Conservation (phyloP, 2,888 invertebrate genomes). For the Digitonthophagus gazella region DNA sequence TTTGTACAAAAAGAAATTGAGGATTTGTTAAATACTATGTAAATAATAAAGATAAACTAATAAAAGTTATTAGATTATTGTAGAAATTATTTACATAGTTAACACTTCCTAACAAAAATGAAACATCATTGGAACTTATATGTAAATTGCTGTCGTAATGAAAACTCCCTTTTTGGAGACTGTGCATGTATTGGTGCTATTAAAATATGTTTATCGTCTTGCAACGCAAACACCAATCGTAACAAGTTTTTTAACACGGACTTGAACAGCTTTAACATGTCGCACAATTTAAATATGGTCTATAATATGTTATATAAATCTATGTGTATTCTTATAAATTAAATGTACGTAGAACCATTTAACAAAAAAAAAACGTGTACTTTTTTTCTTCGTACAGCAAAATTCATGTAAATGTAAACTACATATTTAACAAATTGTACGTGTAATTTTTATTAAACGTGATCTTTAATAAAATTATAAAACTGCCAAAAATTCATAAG, state of each 20-base stretch:
- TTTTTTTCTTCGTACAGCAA: too few relatives aligned
- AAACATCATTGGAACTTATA: not conserved
- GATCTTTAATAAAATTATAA: too few relatives aligned
- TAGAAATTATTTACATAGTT: not conserved
- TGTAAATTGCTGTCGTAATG: not conserved
- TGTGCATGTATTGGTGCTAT: not conserved
- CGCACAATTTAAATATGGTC: not conserved
- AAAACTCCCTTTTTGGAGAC: not conserved
- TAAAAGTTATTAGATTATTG: not conserved
- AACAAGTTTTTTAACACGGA: not conserved
- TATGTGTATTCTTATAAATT: not conserved
- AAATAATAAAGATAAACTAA: not conserved
- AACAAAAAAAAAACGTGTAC: too few relatives aligned
- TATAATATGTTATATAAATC: not conserved
- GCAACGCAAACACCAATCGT: not conserved
- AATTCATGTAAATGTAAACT: too few relatives aligned
- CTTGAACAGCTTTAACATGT: not conserved
- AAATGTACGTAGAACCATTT: too few relatives aligned
- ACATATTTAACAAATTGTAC: too few relatives aligned
- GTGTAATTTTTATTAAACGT: too few relatives aligned
- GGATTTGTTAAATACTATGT: not conserved
- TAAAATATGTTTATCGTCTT: not conserved
- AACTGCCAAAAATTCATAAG: too few relatives aligned
- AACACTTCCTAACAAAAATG: not conserved
- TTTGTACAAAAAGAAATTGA: not conserved